Evolutionary conservation across 2,888 invertebrate species (phyloP).

Genomic region (Agriopis aurantiaria): DNA sequence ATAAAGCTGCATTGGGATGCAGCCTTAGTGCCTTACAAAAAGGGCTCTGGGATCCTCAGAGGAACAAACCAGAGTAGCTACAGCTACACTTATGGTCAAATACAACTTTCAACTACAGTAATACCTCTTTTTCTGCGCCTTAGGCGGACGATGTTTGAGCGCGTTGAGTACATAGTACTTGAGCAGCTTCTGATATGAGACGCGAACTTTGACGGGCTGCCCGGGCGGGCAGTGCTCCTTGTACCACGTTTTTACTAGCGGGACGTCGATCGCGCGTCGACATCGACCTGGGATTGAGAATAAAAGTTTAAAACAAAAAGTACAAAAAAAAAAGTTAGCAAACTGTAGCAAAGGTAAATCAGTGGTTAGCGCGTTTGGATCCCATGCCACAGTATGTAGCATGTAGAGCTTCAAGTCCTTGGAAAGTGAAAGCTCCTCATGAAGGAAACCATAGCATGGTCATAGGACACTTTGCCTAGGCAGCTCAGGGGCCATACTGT

Average conservation of each 20-base stretch:
- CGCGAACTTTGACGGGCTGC: slow-evolving; percentile 99
- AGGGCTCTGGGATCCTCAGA: too few species aligned
- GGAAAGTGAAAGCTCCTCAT: too few species aligned
- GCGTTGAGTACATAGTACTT: slow-evolving; percentile 99
- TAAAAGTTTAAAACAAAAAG: background rate
- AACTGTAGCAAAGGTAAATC: background rate
- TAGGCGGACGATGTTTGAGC: slow-evolving; percentile 98
- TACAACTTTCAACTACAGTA: background rate
- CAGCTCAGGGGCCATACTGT: too few species aligned
- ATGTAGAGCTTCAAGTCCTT: too few species aligned
- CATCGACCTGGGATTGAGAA: slow-evolving; percentile 88
- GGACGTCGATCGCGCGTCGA: slow-evolving; percentile 98
- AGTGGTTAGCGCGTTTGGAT: background rate
- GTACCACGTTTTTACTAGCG: slow-evolving; percentile 99
- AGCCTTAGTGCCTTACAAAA: too few species aligned
- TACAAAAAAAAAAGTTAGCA: too few species aligned
- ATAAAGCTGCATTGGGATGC: too few species aligned
- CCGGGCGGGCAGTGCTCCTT: slow-evolving; percentile 97
- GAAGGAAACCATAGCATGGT: too few species aligned
- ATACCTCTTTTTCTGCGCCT: slow-evolving; percentile 98
- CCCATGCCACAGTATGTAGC: too few species aligned
- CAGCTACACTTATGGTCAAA: too few species aligned
- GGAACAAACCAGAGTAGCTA: too few species aligned
- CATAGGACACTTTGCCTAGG: too few species aligned
- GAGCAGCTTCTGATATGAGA: slow-evolving; percentile 99